A percentile compares a stretch with the other conserved stretches of the same genome.
Conservation (phyloP, 1,140 invertebrate species). For the Panagrolaimus sp. region DNA sequence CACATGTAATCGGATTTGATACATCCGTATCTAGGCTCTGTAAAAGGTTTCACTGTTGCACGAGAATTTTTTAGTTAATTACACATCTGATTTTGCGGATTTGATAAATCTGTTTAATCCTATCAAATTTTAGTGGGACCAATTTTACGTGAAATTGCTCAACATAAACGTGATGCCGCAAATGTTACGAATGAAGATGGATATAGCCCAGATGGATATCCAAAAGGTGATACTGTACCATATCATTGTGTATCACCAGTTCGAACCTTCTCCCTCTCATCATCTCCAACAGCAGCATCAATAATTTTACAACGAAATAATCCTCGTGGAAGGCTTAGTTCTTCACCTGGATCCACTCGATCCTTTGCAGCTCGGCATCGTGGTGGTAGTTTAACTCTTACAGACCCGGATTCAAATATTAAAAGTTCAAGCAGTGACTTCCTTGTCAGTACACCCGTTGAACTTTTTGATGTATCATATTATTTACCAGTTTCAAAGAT, state of each 20-base stretch:
- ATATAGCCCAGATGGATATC: background rate
- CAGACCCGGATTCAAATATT: background rate
- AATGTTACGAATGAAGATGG: background rate
- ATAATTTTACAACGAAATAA: conserved; percentile 10
- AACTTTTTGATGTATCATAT: conserved; percentile 5
- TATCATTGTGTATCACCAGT: background rate
- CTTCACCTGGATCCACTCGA: background rate
- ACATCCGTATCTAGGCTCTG: too few species aligned
- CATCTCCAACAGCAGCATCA: background rate
- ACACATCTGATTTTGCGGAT: too few species aligned
- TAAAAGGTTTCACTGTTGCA: too few species aligned
- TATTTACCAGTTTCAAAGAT: conserved; percentile 5
- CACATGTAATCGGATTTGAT: too few species aligned
- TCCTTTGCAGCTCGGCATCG: background rate
- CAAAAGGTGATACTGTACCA: background rate
- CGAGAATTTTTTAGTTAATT: too few species aligned
- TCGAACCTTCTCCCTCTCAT: background rate
- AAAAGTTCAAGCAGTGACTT: background rate
- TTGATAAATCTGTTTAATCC: background rate
- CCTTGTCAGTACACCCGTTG: background rate
- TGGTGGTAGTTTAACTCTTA: background rate
- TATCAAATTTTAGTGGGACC: background rate
- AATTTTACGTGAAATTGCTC: background rate
- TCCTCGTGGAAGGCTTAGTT: background rate
- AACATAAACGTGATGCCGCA: background rate